Base-by-base conservation (phyloP, 2,113 vertebrate species). In the Hoplias malabaricus region DNA sequence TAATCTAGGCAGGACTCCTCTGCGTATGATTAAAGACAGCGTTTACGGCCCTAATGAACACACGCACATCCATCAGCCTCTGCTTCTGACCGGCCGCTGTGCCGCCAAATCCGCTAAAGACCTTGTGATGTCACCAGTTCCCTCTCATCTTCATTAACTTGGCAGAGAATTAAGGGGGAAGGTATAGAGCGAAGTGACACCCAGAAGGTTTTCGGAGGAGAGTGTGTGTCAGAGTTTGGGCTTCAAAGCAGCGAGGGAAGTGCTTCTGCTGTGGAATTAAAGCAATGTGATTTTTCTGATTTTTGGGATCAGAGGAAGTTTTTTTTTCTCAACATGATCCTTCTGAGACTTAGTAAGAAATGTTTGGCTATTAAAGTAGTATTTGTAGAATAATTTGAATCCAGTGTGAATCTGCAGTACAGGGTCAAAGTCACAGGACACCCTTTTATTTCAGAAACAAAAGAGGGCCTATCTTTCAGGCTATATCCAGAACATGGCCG, bases 121-220 rank as follows among this genome's bases (percentile, higher is more conserved):
- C 84, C 82, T 82, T 90, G 87, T 89, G 87, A 91, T 90, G 85
- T 86, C 82, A 85, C 40, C 50, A 81, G 88, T 90, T 90, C 87
- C 83, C 88, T 86, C 85, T 84, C 82, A 43, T 84, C 80, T 86
- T 89, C 86, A 91, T 92, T 89, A 90, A 89, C 89, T 89, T 91
- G 86, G 86, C 89, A 89, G 88, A 81, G 83, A 86, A 87, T 88
- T 91, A 88, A 92, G 82, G 87, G 82, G 85, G 48, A 82, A 88
- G 86, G 88, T 92, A 90, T 89, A 82, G 85, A 86, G 85, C 16
- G 33, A 36, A 69, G 7, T 12, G 34, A 85, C 76, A 79, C 53
- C 1, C 43, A 73, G 69, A 84, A 76, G 84, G 9, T 85, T 87
- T 82, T 87, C 80, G 82, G 81, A 74, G 81, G 69, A 77, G 79